Conservation (phyloP, 2,888 invertebrate genomes). For the Catocala fraxini region DNA sequence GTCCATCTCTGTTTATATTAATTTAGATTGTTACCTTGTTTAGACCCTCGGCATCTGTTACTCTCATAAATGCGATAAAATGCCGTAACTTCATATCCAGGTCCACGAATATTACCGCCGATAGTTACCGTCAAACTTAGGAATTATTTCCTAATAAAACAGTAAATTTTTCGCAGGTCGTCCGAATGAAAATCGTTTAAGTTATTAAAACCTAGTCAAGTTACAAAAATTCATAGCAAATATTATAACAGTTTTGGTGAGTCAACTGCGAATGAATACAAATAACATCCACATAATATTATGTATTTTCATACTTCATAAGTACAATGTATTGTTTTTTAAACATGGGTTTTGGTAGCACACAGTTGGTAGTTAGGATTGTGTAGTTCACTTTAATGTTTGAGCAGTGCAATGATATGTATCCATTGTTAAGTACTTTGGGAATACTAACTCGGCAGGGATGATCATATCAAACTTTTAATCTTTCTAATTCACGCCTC, state of each 20-base stretch:
- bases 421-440: constrained; percentile 25
- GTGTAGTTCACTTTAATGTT: constrained; percentile 38
- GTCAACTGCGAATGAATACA: constrained; percentile 53
- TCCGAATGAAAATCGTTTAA: constrained; percentile 76
- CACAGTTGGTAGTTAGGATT: constrained; percentile 45
- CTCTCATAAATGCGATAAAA: no score
- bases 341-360: constrained; percentile 56
- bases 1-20: no score
- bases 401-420: constrained; percentile 30
- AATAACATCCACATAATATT: constrained; percentile 35
- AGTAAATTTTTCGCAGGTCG: constrained; percentile 76
- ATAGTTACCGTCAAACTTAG: neutral
- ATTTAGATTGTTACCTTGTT: no score
- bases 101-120: no score
- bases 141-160: constrained; percentile 34
- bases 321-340: constrained; percentile 33
- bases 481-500: constrained; percentile 5
- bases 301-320: constrained; percentile 33
- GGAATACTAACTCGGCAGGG: constrained; percentile 37
- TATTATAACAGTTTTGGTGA: constrained; percentile 72
- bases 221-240: constrained; percentile 62
- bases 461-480: constrained; percentile 19
- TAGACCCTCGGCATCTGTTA: no score
- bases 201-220: constrained; percentile 72
- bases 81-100: no score